These are phyloP conservation scores for Gila robusta DNA, from an alignment of 2,797 vertebrate genomes.

Conservation along the genomic window DNA sequence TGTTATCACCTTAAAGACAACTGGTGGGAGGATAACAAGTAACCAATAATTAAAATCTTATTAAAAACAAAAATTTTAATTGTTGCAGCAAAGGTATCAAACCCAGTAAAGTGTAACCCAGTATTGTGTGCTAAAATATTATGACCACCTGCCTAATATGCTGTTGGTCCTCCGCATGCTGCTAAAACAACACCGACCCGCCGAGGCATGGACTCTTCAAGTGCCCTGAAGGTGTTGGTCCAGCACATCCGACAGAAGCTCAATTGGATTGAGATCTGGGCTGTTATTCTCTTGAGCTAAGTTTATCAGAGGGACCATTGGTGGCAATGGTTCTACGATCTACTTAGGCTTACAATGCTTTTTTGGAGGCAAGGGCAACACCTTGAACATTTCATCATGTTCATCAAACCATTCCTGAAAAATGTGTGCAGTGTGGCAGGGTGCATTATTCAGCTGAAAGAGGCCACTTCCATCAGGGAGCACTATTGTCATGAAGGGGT, in stretches of 20 bases:
- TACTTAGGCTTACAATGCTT: background rate
- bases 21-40: background rate
- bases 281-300: background rate
- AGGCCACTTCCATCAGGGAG: background rate
- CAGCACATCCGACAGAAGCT: background rate
- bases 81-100: background rate
- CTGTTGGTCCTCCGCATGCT: background rate
- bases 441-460: background rate
- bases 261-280: background rate
- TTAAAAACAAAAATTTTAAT: background rate
- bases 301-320: background rate
- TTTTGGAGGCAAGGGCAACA: background rate
- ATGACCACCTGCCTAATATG: background rate
- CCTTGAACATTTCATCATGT: background rate
- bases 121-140: background rate
- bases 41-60: background rate
- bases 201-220: background rate
- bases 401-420: background rate
- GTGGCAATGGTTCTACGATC: background rate
- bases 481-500: background rate
- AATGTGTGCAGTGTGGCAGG: background rate
- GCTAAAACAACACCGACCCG: background rate
- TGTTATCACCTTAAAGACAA: slow-evolving; percentile 3
- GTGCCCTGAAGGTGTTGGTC: background rate
- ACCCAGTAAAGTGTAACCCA: too few relatives aligned